Percentiles rank a stretch among this genome's conserved stretches.
phyloP scores from a whole-genome alignment of 1,140 invertebrate genomes.

The Eupeodes corollae region DNA sequence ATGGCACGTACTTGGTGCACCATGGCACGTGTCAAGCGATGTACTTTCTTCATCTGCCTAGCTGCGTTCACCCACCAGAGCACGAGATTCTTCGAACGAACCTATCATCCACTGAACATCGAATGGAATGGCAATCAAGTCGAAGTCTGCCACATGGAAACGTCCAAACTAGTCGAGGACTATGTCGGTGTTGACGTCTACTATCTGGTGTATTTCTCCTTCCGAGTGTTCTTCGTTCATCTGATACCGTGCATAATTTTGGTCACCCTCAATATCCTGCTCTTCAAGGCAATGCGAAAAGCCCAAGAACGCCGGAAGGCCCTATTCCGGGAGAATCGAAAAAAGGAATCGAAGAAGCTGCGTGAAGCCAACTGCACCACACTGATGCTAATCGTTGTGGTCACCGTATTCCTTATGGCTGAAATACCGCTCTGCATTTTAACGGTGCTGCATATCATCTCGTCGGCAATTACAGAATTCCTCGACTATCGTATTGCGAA shows the following conservation, averaged over 20 bases:
- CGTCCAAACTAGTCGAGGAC: slow-evolving; percentile 53
- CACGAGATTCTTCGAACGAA: slow-evolving; percentile 61
- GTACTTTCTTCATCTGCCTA: slow-evolving; percentile 61
- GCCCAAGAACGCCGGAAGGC: slow-evolving; percentile 70
- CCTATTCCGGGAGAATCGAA: slow-evolving; percentile 73
- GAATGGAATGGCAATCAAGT: slow-evolving; percentile 51
- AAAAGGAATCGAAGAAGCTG: slow-evolving; percentile 69
- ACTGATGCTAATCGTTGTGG: slow-evolving; percentile 89
- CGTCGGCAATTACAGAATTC: slow-evolving; percentile 56
- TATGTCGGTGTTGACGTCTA: slow-evolving; percentile 57
- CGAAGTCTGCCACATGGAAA: slow-evolving; percentile 45
- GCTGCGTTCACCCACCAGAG: slow-evolving; percentile 67
- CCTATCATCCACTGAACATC: slow-evolving; percentile 39
- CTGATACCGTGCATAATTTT: slow-evolving; percentile 78
- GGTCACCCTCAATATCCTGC: slow-evolving; percentile 76
- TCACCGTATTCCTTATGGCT: slow-evolving; percentile 79
- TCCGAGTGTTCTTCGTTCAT: slow-evolving; percentile 83
- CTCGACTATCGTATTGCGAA: slow-evolving; percentile 72
- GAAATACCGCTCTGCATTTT: slow-evolving; percentile 86
- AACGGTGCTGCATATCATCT: slow-evolving; percentile 73
- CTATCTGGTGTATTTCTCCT: slow-evolving; percentile 70
- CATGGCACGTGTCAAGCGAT: slow-evolving; percentile 66
- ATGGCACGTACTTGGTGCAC: slow-evolving; percentile 78
- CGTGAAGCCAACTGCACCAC: slow-evolving; percentile 86
- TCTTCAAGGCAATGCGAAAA: slow-evolving; percentile 72